Conservation (phyloP, 2,797 vertebrate genomes). For the Synaphobranchus kaupii region DNA sequence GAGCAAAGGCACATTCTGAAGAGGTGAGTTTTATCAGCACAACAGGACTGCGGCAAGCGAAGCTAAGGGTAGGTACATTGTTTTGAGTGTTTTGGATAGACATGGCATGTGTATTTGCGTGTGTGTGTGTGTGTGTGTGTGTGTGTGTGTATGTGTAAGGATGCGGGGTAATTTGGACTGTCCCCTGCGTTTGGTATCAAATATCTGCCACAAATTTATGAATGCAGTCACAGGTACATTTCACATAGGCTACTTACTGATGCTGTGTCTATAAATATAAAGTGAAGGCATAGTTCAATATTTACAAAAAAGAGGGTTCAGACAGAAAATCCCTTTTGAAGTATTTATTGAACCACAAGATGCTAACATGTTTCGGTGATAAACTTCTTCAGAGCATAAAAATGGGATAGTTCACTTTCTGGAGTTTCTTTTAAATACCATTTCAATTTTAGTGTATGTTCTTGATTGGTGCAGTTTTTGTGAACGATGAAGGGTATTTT, state of each 20-base stretch:
- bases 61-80: not conserved
- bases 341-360: too few species aligned
- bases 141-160: not conserved
- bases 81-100: not conserved
- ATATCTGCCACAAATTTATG: not conserved
- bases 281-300: too few species aligned
- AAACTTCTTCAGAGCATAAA: too few species aligned
- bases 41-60: not conserved
- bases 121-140: too few species aligned
- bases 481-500: too few species aligned
- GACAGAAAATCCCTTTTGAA: too few species aligned
- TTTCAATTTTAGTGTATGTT: too few species aligned
- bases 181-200: not conserved
- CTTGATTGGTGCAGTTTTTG: too few species aligned
- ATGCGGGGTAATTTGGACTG: not conserved
- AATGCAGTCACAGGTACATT: not conserved
- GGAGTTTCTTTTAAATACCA: too few species aligned
- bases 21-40: not conserved
- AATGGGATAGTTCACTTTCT: too few species aligned
- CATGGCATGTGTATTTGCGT: not conserved
- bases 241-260: not conserved
- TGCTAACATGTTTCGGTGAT: too few species aligned
- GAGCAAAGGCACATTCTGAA: not conserved
- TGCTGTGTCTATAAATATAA: not conserved
- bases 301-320: too few species aligned